Evolutionary conservation across 2,888 invertebrate genomes (phyloP), one percentile per base, ranked within the genome.

Genomic region (Tinea pellionella): DNA sequence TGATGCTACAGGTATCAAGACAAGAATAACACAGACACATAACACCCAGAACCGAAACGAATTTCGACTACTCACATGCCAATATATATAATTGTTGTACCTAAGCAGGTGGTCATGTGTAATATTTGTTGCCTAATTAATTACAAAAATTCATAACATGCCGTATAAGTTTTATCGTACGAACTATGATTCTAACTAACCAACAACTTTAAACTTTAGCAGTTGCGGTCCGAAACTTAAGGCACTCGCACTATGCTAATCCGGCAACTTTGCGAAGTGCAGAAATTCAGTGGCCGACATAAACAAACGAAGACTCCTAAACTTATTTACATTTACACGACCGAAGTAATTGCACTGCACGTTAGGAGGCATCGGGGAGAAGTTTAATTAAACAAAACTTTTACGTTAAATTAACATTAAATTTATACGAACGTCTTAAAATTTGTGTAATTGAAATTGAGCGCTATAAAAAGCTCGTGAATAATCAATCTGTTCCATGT

Each of bases 301-400:
- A 81, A 84, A 82, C 78, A 80, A 78, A 75, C 69, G 72, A 72
- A 75, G 77, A 74, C 78, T 62, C 63, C 75, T 72, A 73, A 83
- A 84, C 82, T 80, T 83, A 84, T 84, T 85, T 85, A 83, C 86
- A 86, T 84, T 82, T 83, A 84, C 85, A 83, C 79, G 82, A 79
- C 74, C 80, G 81, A 74, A 80, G 82, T 85, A 85, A 85, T 82
- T 85, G 83, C 82, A 77, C 71, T 78, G 81, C 75, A 80, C 84
- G 82, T 81, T 78, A 70, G 84, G 84, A 84, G 80, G 76, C 83
- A 82, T 81, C 78, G 70, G 84, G 85, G 84, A 81, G 76, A 80
- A 77, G 73, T 85, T 85, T 85, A 84, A 86, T 85, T 86, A 85
- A 85, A 84, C 77, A 75, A 78, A 83, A 74, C 57, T 32, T 57